Evolutionary conservation across 2,797 vertebrate species (phyloP).

Genomic region (Argentina silus): DNA sequence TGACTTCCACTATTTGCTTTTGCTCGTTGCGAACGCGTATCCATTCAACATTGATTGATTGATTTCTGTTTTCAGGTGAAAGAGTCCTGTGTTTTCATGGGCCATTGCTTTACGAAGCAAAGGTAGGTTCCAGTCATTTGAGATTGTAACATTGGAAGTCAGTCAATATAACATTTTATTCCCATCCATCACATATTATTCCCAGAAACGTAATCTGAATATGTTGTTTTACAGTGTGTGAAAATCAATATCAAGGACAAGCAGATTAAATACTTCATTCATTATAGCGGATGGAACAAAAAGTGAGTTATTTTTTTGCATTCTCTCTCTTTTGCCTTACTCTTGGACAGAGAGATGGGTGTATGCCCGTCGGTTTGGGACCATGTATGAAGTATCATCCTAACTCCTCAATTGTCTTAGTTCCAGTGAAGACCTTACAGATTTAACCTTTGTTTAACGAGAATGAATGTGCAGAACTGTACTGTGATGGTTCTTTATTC

Average conservation of each 20-base stretch:
- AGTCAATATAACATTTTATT: not conserved
- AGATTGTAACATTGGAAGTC: not conserved
- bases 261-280: conserved; percentile 99
- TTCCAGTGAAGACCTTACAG: no score
- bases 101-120: conserved; percentile 98
- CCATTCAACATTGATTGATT: not conserved
- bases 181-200: no score
- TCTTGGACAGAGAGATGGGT: not conserved
- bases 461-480: not conserved
- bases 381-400: not conserved
- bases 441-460: not conserved
- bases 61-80: conserved; percentile 85
- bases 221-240: conserved; percentile 85
- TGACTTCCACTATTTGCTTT: no score
- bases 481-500: not conserved
- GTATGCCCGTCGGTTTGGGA: not conserved
- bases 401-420: no score
- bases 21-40: not conserved
- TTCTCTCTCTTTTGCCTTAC: not conserved
- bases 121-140: conserved; percentile 79
- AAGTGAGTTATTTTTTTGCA: conserved; percentile 84
- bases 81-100: conserved; percentile 99
- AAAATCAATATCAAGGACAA: conserved; percentile 99
- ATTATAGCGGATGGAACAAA: conserved; percentile 99
- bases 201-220: not conserved